A percentile compares a stretch with the other conserved stretches of the same genome.
These are phyloP conservation scores for Sciurus vulgaris DNA, from an alignment of 2,797 vertebrate genomes.

Conservation along the genomic window DNA sequence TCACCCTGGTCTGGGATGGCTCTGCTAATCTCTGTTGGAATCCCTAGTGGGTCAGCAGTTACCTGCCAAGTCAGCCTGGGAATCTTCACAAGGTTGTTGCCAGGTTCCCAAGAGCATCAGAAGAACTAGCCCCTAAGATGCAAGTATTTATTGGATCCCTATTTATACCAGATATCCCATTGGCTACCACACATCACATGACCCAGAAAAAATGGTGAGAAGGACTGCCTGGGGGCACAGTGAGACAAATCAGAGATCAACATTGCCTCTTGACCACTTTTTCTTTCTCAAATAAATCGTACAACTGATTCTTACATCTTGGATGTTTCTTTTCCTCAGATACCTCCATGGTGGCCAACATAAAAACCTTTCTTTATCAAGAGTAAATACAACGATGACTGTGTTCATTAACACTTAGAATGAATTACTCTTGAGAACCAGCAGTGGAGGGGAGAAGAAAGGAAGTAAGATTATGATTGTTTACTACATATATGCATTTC, in stretches of 20 bases:
- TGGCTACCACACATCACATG: background rate
- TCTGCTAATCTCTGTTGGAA: background rate
- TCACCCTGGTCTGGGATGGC: background rate
- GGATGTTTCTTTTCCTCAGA: conserved; percentile 37
- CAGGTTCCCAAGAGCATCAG: background rate
- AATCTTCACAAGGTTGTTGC: background rate
- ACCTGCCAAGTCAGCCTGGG: background rate
- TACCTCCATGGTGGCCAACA: background rate
- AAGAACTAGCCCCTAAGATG: background rate
- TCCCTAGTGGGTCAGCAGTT: background rate
- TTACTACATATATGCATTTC: background rate
- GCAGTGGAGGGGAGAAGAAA: background rate
- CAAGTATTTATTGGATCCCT: background rate
- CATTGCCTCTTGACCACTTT: background rate
- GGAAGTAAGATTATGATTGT: background rate
- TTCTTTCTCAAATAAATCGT: background rate
- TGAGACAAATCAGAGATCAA: background rate
- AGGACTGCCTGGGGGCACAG: background rate
- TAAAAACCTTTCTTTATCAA: background rate
- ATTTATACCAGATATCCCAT: background rate
- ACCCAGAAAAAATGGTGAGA: background rate
- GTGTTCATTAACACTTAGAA: background rate
- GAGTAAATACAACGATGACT: background rate
- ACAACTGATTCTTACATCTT: background rate
- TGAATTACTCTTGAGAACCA: conserved; percentile 27